Base-by-base conservation (phyloP, 2,113 vertebrate species). In the Pelecanoides urinatrix region DNA sequence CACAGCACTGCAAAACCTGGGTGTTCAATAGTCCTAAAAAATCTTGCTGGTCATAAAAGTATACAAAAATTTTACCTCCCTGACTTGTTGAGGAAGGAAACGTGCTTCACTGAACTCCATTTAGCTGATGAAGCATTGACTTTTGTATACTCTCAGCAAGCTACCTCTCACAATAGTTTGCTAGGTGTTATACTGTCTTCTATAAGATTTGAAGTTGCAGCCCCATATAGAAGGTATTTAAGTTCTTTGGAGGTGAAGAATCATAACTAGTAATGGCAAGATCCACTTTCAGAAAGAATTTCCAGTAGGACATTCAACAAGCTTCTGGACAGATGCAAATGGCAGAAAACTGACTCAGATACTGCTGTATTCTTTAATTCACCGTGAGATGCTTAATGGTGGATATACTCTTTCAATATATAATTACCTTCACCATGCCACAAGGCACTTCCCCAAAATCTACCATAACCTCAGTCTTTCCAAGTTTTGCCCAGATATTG, bases 1-100 rank as follows among this genome's bases (percentile, higher is more conserved):
- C 32, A 34, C 11, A 44, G 4, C 0, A 0, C 9, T 59, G 30
- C 9, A 59, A 79, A 70, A 38, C 5, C 18, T 55, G 7, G 4
- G 7, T 44, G 20, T 40, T 71, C 23, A 27, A 12, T 22, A 59
- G 14, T 22, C 40, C 27, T 87, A 38, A 70, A 49, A 77, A 87
- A 27, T 53, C 14, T 65, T 67, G 10, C 29, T 81, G 18, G 6
- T 36, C 9, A 76, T 29, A 52, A 67, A 76, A 67, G 10, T 18
- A 40, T 36, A 7, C 8, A 45, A 30, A 71, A 55, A 7, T 36
- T 93, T 75, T 45, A 49, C 9, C 4, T 50, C 10, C 10, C 16
- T 47, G 13, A 13, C 6, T 53, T 18, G 1, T 16, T 59, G 12
- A 66, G 25, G 14, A 75, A n/a, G 25, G 3, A 78, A 78, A 34